phyloP scores from a whole-genome alignment of 2,888 invertebrate genomes.

The Leptopterna dolabrata region DNA sequence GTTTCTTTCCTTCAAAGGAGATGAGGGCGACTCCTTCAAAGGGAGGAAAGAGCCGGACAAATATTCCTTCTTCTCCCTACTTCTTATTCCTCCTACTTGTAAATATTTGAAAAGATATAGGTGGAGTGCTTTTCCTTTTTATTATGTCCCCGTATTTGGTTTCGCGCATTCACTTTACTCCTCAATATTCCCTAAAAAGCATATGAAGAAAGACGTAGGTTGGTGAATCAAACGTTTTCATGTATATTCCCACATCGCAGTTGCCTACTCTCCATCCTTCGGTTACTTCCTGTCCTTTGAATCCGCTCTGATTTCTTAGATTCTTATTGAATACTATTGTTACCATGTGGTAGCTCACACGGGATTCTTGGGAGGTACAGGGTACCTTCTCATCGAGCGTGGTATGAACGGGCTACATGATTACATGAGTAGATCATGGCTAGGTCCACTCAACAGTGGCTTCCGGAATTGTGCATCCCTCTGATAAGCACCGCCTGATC shows the following conservation, averaged over 20 bases:
- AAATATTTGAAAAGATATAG: constrained; percentile 7
- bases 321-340: too few relatives aligned
- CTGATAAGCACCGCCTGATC: too few relatives aligned
- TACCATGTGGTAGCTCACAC: too few relatives aligned
- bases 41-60: background rate
- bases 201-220: background rate
- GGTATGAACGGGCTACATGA: too few relatives aligned
- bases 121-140: background rate
- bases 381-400: too few relatives aligned
- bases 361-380: too few relatives aligned
- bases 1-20: background rate
- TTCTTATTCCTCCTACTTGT: background rate
- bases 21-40: background rate
- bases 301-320: too few relatives aligned
- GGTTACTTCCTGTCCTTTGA: background rate
- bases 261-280: background rate
- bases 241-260: background rate
- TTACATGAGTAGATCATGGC: too few relatives aligned
- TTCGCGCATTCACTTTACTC: background rate
- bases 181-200: background rate
- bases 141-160: background rate
- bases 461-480: too few relatives aligned
- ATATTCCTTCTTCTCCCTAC: background rate
- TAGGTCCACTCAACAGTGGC: too few relatives aligned
- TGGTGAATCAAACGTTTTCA: background rate